Conservation (phyloP, 2,797 vertebrate genomes). For the Anabacerthia variegaticeps region DNA sequence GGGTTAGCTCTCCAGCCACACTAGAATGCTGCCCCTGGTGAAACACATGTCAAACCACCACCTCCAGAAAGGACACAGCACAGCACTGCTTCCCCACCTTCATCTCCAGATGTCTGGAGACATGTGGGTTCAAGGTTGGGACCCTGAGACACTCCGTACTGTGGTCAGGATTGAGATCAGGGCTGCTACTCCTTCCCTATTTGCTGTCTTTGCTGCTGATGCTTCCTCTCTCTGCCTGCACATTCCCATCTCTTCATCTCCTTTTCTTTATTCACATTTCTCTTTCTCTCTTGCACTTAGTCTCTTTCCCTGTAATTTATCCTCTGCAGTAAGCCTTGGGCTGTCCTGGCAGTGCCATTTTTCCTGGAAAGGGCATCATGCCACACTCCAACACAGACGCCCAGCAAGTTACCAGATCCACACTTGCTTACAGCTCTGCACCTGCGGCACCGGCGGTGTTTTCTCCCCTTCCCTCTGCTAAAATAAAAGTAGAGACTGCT, state of each 20-base stretch:
- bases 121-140: rapidly evolving
- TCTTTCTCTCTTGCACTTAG: neutral
- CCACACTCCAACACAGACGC: neutral
- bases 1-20: neutral
- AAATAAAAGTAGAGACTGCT: neutral
- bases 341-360: neutral
- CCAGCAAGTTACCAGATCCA: neutral
- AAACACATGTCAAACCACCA: neutral
- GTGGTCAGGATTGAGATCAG: neutral
- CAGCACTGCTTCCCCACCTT: rapidly evolving
- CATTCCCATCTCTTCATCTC: neutral
- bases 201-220: neutral
- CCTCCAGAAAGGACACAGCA: neutral
- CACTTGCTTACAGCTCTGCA: neutral
- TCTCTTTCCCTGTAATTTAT: neutral
- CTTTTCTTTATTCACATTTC: neutral
- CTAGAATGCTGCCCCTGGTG: neutral
- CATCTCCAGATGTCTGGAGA: neutral
- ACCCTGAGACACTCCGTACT: rapidly evolving
- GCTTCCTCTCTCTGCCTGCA: neutral
- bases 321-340: neutral
- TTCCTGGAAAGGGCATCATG: neutral
- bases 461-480: neutral
- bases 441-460: neutral
- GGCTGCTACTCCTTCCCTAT: neutral